Base-by-base conservation (phyloP, 2,113 vertebrate species). In the Sturnus vulgaris region DNA sequence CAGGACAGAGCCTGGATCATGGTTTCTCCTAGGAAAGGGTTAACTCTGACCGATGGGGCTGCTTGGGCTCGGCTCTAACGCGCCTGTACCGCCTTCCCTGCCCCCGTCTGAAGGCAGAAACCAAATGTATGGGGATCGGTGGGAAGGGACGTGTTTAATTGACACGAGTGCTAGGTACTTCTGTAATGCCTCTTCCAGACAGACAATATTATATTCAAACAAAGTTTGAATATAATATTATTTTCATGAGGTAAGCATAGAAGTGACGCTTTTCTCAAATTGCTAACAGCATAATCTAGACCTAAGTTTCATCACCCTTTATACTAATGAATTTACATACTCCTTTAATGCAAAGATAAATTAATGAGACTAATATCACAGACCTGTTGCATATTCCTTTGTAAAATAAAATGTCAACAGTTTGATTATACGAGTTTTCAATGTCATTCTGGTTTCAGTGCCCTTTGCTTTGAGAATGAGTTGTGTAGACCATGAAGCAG, bases 381-480 rank as follows among this genome's bases (percentile, higher is more conserved):
- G 20, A 49, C 8, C 6, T 25, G 33, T 39, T 75, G 31, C 0
- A 2, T 71, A 69, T 76, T 71, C n/a, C 15, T 56, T 40, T 28
- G 37, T 40, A 52, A 83, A 82, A 72, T 10, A 49, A 44, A 59
- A 65, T 33, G 16, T 15, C 31, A 49, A 7, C 12, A 12, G 22
- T 50, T 17, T 46, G 39, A n/a, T 19, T 44, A 9, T 24, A 11
- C 3, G 25, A 27, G 12, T 50, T 79, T 44, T 27, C 81, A 39
- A 1, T 11, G 37, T 68, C 15, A 1, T 15, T 46, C 19, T 0
- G 1, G 10, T 49, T 64, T 68, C 0, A 0, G 14, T 42, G 39
- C 7, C 46, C 10, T 44, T 64, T 8, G 0, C 4, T 56, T 78
- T 55, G 28, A 82, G 49, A 42, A 39, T 2, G 25, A 37, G 33